Conservation (phyloP, 2,797 vertebrate genomes). For the Ctenopoma kingsleyae region DNA sequence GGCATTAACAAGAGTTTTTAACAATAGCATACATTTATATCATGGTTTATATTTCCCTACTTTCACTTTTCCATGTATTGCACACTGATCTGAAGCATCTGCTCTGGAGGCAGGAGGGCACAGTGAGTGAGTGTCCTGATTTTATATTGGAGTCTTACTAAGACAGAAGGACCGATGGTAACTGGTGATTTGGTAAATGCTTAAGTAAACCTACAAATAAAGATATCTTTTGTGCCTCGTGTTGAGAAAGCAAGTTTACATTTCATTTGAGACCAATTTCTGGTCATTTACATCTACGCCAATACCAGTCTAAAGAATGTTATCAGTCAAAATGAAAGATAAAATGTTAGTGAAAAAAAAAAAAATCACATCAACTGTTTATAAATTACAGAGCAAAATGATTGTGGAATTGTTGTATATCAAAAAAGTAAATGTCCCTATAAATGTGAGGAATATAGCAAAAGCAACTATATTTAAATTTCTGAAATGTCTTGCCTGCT, state of each 20-base stretch:
- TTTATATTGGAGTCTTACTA: constrained; percentile 21
- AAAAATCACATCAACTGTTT: constrained; percentile 13
- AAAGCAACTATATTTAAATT: constrained; percentile 27
- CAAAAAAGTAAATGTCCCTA: constrained; percentile 35
- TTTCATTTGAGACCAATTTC: constrained; percentile 20
- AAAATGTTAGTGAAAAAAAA: constrained; percentile 19
- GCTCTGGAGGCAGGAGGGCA: constrained; percentile 56
- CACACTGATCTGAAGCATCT: constrained; percentile 76
- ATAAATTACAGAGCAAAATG: constrained; percentile 30
- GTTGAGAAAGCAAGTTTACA: constrained; percentile 1
- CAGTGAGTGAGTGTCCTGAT: constrained; percentile 37
- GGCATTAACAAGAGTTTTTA: constrained; percentile 72
- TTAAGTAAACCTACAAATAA: constrained; percentile 1
- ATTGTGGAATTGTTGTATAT: constrained; percentile 21
- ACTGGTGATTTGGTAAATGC: not conserved
- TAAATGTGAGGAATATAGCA: constrained; percentile 1
- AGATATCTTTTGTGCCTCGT: constrained; percentile 15
- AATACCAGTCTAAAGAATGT: constrained; percentile 11
- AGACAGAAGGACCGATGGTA: constrained; percentile 18
- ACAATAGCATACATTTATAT: constrained; percentile 75
- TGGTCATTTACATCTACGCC: constrained; percentile 9
- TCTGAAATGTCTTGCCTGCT: constrained; percentile 29
- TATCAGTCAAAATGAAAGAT: constrained; percentile 17
- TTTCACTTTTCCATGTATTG: constrained; percentile 76
- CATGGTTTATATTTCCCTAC: constrained; percentile 64